Conservation (phyloP, 1,140 invertebrate species). For the Heliconius hewitsoni region DNA sequence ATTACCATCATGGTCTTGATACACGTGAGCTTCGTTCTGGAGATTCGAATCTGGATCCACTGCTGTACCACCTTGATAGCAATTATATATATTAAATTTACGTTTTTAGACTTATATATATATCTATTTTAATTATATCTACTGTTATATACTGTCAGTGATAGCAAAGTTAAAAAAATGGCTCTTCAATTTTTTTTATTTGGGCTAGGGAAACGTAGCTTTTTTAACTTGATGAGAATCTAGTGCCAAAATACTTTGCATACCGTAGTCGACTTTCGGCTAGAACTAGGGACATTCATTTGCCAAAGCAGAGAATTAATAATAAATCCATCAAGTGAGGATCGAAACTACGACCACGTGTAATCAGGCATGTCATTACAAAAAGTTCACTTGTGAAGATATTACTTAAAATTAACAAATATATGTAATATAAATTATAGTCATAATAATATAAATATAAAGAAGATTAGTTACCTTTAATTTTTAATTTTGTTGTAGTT, state of each 20-base stretch:
- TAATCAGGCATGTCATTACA: too few relatives aligned
- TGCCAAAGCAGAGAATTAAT: not conserved
- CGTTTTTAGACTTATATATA: too few relatives aligned
- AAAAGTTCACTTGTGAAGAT: too few relatives aligned
- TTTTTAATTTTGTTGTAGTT: constrained; percentile 87
- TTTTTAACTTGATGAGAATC: too few relatives aligned
- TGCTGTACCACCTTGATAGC: constrained; percentile 85
- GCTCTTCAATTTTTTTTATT: too few relatives aligned
- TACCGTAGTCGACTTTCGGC: too few relatives aligned
- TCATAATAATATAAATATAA: not conserved
- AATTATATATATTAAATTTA: not conserved
- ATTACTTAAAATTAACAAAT: not conserved
- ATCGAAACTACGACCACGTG: too few relatives aligned
- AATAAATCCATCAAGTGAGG: not conserved
- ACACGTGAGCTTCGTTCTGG: constrained; percentile 91
- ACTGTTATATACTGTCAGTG: not conserved
- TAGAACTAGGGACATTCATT: too few relatives aligned
- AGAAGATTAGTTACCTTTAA: constrained; percentile 85
- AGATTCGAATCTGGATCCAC: constrained; percentile 95
- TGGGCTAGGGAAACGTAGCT: too few relatives aligned
- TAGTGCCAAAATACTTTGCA: too few relatives aligned
- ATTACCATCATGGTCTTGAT: constrained; percentile 81
- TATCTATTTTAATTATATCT: too few relatives aligned
- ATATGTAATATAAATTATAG: not conserved
- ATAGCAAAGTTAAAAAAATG: too few relatives aligned